phyloP scores from a whole-genome alignment of 2,113 vertebrate genomes.

The Plecotus auritus region DNA sequence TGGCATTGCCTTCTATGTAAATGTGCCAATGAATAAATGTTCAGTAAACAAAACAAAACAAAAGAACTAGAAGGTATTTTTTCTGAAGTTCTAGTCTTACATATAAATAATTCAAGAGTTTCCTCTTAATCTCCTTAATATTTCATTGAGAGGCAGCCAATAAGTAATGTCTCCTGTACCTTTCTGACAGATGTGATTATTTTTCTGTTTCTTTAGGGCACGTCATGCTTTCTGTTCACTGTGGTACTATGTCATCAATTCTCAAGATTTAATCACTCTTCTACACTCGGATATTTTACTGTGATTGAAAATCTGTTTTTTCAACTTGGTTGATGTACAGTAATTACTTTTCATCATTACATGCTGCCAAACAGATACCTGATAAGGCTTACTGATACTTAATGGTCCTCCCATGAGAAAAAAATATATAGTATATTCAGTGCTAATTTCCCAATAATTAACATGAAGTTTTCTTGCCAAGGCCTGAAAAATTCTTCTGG shows the following conservation, averaged over 20 bases:
- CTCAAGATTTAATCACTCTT: constrained; percentile 67
- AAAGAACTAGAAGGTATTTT: constrained; percentile 55
- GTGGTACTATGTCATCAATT: constrained; percentile 61
- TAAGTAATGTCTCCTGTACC: constrained; percentile 65
- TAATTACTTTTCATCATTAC: constrained; percentile 67
- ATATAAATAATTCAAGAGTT: constrained; percentile 76
- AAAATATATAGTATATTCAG: background rate
- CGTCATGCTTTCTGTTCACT: constrained; percentile 58
- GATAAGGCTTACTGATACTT: background rate
- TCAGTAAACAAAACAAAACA: background rate
- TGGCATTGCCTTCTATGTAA: constrained; percentile 66
- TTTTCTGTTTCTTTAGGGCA: constrained; percentile 73
- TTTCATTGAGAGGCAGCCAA: constrained; percentile 71
- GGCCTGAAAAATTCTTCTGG: background rate
- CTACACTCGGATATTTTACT: constrained; percentile 68
- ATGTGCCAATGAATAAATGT: constrained; percentile 74
- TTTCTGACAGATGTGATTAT: constrained; percentile 76
- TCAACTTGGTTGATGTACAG: constrained; percentile 36
- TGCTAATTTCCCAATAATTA: background rate
- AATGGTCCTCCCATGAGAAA: background rate
- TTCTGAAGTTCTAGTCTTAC: constrained; percentile 44
- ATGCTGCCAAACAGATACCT: constrained; percentile 33
- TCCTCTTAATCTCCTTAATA: constrained; percentile 70
- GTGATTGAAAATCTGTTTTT: constrained; percentile 63
- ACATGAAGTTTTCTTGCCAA: background rate